phyloP scores from a whole-genome alignment of 2,797 vertebrate species.

The Paguma larvata region DNA sequence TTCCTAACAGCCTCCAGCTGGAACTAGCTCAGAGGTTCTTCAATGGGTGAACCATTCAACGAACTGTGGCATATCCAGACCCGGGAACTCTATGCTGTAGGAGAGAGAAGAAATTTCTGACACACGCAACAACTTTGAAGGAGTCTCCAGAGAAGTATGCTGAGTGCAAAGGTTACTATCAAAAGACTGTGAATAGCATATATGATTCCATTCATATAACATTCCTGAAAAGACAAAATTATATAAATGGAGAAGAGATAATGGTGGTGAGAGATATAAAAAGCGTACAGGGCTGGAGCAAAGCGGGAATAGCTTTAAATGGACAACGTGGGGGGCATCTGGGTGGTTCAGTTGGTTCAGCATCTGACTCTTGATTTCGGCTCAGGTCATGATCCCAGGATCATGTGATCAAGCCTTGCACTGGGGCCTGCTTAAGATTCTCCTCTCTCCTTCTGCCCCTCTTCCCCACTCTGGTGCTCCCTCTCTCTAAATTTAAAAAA shows the following conservation, averaged over 20 bases:
- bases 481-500: too few species aligned
- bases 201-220: background rate
- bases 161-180: background rate
- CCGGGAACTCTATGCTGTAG: background rate
- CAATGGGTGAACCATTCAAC: background rate
- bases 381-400: too few species aligned
- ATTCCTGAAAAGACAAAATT: background rate
- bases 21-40: background rate
- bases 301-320: background rate
- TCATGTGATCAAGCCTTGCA: too few species aligned
- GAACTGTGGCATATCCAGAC: background rate
- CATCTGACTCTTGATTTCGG: too few species aligned
- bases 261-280: too few species aligned
- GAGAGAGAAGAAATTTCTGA: background rate
- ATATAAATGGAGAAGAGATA: background rate
- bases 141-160: background rate
- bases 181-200: background rate
- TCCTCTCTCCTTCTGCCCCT: too few species aligned
- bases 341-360: too few species aligned
- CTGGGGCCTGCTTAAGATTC: too few species aligned
- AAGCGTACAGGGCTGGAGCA: background rate
- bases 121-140: background rate
- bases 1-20: background rate
- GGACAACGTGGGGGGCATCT: background rate
- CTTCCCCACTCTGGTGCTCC: too few species aligned